Conservation (phyloP, 2,797 vertebrate species). For the Coluber constrictor region DNA sequence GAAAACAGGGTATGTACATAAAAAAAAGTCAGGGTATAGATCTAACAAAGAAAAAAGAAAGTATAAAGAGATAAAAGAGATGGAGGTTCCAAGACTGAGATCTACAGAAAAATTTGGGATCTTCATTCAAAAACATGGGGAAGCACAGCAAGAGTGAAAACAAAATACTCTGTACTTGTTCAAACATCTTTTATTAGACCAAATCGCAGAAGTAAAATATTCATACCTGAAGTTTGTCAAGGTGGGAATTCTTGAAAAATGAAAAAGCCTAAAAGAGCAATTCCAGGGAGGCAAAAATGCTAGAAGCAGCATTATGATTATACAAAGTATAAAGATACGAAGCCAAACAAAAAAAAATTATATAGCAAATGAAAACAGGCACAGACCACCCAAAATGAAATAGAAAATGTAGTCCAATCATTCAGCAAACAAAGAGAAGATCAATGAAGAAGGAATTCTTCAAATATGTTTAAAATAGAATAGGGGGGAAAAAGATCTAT, state of each 20-base stretch:
- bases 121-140: not conserved
- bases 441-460: not conserved
- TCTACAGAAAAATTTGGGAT: not conserved
- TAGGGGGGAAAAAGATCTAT: not conserved
- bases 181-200: not conserved
- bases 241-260: not conserved
- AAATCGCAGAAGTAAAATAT: not conserved
- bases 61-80: not conserved
- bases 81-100: not conserved
- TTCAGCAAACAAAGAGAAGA: not conserved
- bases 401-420: not conserved
- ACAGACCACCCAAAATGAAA: not conserved
- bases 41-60: not conserved
- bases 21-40: not conserved
- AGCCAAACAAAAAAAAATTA: not conserved
- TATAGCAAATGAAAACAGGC: not conserved
- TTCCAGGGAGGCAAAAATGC: not conserved
- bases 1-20: no score
- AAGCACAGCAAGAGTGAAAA: not conserved
- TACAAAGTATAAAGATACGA: not conserved
- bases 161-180: not conserved
- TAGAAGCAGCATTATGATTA: not conserved
- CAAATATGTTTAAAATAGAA: not conserved
- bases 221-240: not conserved
- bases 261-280: not conserved